phyloP scores from a whole-genome alignment of 2,888 invertebrate genomes.

The Eucera pruinosa region DNA sequence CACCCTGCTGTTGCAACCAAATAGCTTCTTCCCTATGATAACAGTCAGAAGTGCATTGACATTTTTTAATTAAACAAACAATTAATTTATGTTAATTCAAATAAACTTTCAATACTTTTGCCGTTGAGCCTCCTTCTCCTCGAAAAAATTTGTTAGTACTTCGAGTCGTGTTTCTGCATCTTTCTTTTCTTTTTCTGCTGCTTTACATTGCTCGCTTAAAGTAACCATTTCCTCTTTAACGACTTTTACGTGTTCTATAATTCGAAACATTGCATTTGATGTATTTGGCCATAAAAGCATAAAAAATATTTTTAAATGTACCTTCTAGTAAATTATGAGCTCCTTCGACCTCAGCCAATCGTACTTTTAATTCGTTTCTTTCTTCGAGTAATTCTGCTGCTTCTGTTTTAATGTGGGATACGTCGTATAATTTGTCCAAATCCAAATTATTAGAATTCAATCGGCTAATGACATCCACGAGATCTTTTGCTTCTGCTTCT shows the following conservation, averaged over 20 bases:
- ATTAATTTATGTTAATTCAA: background rate
- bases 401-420: slow-evolving; percentile 87
- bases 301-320: slow-evolving; percentile 53
- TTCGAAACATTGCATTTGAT: slow-evolving; percentile 59
- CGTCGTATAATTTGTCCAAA: slow-evolving; percentile 85
- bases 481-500: slow-evolving; percentile 79
- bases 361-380: slow-evolving; percentile 83
- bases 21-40: slow-evolving; percentile 91
- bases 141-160: slow-evolving; percentile 95
- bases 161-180: slow-evolving; percentile 94
- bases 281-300: background rate
- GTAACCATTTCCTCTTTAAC: slow-evolving; percentile 85
- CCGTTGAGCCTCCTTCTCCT: slow-evolving; percentile 94
- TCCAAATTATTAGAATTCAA: slow-evolving; percentile 78
- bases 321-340: slow-evolving; percentile 84
- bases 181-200: slow-evolving; percentile 89
- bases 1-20: slow-evolving; percentile 92
- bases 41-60: background rate
- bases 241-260: slow-evolving; percentile 83
- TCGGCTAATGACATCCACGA: slow-evolving; percentile 78
- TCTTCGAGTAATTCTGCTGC: slow-evolving; percentile 86
- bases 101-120: slow-evolving; percentile 88
- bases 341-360: slow-evolving; percentile 82
- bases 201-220: slow-evolving; percentile 86
- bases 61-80: background rate